Evolutionary conservation across 2,888 invertebrate species (phyloP).

Genomic region (Julus scanicus): DNA sequence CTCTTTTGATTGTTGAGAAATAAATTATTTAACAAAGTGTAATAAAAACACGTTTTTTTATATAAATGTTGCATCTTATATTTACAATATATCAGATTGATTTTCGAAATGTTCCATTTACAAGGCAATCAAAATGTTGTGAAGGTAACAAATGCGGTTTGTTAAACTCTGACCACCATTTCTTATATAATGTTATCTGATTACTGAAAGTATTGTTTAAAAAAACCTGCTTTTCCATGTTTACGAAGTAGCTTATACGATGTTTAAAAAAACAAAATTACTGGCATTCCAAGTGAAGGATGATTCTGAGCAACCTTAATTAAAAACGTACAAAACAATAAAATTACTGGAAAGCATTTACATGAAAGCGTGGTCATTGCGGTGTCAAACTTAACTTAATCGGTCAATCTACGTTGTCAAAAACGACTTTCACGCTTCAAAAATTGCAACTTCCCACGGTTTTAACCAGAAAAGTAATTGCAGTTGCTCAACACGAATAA

Average conservation of each 20-base stretch:
- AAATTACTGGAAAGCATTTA: background rate
- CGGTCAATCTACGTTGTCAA: constrained; percentile 4
- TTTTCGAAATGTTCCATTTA: too few relatives aligned
- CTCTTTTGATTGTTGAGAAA: too few relatives aligned
- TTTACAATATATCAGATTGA: too few relatives aligned
- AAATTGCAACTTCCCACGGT: constrained; percentile 4
- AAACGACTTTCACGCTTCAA: constrained; percentile 8
- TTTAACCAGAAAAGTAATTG: constrained; percentile 10
- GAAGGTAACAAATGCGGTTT: too few relatives aligned
- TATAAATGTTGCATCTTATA: too few relatives aligned
- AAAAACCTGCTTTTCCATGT: background rate
- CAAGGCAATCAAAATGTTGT: too few relatives aligned
- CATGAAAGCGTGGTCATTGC: constrained; percentile 8
- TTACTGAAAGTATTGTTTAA: background rate
- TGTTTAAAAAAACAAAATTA: background rate
- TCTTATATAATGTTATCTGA: background rate
- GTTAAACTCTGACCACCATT: too few relatives aligned
- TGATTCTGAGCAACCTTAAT: background rate
- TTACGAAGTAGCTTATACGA: background rate
- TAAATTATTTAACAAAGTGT: too few relatives aligned
- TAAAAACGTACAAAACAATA: background rate
- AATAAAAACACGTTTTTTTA: too few relatives aligned
- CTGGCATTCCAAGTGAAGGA: background rate
- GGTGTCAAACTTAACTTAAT: background rate
- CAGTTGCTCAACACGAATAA: background rate